phyloP scores from a whole-genome alignment of 2,797 vertebrate genomes.

The Nothura maculosa region DNA sequence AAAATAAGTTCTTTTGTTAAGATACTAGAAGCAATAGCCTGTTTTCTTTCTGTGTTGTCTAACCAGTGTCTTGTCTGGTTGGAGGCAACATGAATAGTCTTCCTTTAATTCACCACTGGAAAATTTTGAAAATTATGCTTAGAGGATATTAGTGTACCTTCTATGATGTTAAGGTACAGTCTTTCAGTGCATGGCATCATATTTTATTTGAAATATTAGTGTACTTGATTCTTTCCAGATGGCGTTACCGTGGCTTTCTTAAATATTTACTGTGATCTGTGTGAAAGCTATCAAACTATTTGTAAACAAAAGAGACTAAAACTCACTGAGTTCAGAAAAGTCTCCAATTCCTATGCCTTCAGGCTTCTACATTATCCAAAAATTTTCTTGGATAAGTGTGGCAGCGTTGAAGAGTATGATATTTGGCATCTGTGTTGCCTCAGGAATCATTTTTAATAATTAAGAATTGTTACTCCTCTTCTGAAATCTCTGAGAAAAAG shows the following conservation, averaged over 20 bases:
- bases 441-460: slow-evolving; percentile 9
- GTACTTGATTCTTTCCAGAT: neutral
- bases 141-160: neutral
- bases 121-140: neutral
- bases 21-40: accelerated
- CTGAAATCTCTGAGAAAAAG: slow-evolving; percentile 3
- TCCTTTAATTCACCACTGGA: neutral
- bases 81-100: neutral
- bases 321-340: neutral
- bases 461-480: neutral
- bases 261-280: neutral
- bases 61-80: neutral
- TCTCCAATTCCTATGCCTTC: neutral
- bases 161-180: neutral
- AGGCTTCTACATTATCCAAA: neutral
- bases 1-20: neutral
- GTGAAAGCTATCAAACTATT: neutral
- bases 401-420: neutral
- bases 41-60: neutral
- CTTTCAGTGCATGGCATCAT: neutral
- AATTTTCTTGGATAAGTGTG: neutral
- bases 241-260: neutral
- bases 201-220: neutral
- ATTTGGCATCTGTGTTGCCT: neutral
- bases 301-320: slow-evolving; percentile 4